These are phyloP conservation scores for Sphinx pinastri DNA, from an alignment of 2,888 invertebrate species.

Conservation along the genomic window DNA sequence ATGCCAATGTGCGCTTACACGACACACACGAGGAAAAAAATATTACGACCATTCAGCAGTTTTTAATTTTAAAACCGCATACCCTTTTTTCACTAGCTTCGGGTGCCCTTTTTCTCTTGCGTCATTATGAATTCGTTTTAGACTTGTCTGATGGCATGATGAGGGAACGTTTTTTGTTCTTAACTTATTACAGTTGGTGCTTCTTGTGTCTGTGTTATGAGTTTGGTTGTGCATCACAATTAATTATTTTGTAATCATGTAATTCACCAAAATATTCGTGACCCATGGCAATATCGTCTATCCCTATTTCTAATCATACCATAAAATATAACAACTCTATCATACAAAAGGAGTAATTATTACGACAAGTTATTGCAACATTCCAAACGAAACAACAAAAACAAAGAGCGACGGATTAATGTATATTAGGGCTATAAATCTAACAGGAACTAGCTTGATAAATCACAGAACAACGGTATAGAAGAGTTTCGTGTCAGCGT, in stretches of 20 bases:
- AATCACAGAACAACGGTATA: constrained; percentile 58
- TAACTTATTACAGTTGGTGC: constrained; percentile 1
- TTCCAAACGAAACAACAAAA: constrained; percentile 44
- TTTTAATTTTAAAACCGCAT: constrained; percentile 61
- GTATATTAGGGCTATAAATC: constrained; percentile 57
- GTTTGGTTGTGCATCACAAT: background rate
- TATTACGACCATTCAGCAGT: constrained; percentile 51
- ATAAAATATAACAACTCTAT: constrained; percentile 12
- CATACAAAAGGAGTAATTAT: constrained; percentile 21
- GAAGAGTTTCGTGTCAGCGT: constrained; percentile 59
- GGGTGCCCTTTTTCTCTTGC: constrained; percentile 46
- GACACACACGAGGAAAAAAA: constrained; percentile 59
- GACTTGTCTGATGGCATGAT: constrained; percentile 14
- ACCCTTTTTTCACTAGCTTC: constrained; percentile 50
- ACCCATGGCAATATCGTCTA: background rate
- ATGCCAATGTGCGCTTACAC: constrained; percentile 63
- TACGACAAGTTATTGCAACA: constrained; percentile 10
- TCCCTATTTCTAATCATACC: background rate
- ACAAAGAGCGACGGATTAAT: constrained; percentile 52
- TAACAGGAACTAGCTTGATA: constrained; percentile 55
- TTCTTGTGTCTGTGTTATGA: background rate
- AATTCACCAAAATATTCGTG: background rate
- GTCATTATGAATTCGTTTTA: constrained; percentile 46
- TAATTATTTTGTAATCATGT: background rate
- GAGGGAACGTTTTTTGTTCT: background rate